A percentile compares a stretch with the other conserved stretches of the same genome.
These are phyloP conservation scores for Apamea crenata DNA, from an alignment of 2,888 invertebrate genomes.

Conservation along the genomic window DNA sequence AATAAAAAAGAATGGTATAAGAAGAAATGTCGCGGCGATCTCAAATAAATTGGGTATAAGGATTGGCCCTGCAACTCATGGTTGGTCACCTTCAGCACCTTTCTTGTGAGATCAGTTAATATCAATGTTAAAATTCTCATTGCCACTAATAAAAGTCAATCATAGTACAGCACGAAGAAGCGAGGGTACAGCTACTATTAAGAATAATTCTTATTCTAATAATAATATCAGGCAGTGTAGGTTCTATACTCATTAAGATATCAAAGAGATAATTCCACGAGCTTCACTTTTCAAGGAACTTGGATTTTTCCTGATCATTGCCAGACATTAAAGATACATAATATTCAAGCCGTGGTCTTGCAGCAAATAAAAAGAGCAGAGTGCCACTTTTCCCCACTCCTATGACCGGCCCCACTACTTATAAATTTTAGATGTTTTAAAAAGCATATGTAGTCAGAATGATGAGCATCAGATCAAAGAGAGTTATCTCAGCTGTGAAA, in stretches of 20 bases:
- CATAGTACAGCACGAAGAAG: background rate
- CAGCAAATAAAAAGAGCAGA: slow-evolving; percentile 39
- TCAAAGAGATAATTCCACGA: slow-evolving; percentile 15
- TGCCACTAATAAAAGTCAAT: background rate
- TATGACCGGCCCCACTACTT: slow-evolving; percentile 19
- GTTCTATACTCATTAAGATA: background rate
- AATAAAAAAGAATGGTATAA: background rate
- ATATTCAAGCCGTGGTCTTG: slow-evolving; percentile 21
- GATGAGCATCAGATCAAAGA: slow-evolving; percentile 47
- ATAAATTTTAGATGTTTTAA: slow-evolving; percentile 41
- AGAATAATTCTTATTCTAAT: background rate
- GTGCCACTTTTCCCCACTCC: slow-evolving; percentile 33
- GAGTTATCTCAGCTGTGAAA: slow-evolving; percentile 39
- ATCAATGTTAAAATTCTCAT: background rate
- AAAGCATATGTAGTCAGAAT: slow-evolving; percentile 43
- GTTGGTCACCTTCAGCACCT: background rate
- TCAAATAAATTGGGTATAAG: background rate
- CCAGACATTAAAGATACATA: slow-evolving; percentile 19
- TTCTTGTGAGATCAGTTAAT: background rate
- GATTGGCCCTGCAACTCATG: too few relatives aligned
- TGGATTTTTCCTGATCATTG: slow-evolving; percentile 22
- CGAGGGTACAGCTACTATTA: background rate
- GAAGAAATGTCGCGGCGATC: background rate
- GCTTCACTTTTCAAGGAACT: slow-evolving; percentile 8
- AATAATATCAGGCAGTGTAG: background rate